Base-by-base conservation (phyloP, 1,140 invertebrate genomes). In the Diploscapter pachys region DNA sequence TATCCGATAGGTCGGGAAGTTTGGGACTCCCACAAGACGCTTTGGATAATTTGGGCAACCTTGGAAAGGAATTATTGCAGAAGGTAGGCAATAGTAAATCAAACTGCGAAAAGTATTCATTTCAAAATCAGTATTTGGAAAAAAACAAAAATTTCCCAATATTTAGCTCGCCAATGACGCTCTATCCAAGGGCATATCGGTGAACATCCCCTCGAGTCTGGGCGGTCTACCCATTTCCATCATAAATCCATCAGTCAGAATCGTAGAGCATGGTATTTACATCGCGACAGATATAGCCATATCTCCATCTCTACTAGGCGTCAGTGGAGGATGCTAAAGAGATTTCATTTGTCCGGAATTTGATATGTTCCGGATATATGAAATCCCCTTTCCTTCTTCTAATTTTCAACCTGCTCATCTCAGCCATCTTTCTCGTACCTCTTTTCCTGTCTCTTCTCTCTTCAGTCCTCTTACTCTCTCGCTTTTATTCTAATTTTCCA, bases 1-100 rank as follows among this genome's bases (percentile, higher is more conserved):
- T 85, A 9, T 72, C 72, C 4, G 84, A 85, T 72, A 66, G 73
- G 49, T 73, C 71, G 53, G 78, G 77, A 66, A 65, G 76, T n/a
- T 72, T 85, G 2, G 83, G 83, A 57, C 70, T 85, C 55, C 82
- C 82, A 48, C 84, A 85, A 63, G 83, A 85, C 69, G 84, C 84
- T 5, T 63, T 85, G 1, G 84, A 85, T 61, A 85, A 85, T 68
- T 66, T 85, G n/a, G 84, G 84, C 55, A 80, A 75, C 64, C 74
- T 85, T n/a, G 83, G 84, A 64, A 85, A 85, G 71, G 83, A 85
- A 63, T 67, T 85, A 48, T 56, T 85, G 49, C 71, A 80, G 57
- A 85, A 85, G 81, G 80, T 83, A 76, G 61, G 31, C 11, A 77
- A 68, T 5, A 31, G 55, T 48, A 31, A 31, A 31, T 31, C 31